These are phyloP conservation scores for Aspiorhynchus laticeps DNA, from an alignment of 2,113 vertebrate species.

Conservation along the genomic window DNA sequence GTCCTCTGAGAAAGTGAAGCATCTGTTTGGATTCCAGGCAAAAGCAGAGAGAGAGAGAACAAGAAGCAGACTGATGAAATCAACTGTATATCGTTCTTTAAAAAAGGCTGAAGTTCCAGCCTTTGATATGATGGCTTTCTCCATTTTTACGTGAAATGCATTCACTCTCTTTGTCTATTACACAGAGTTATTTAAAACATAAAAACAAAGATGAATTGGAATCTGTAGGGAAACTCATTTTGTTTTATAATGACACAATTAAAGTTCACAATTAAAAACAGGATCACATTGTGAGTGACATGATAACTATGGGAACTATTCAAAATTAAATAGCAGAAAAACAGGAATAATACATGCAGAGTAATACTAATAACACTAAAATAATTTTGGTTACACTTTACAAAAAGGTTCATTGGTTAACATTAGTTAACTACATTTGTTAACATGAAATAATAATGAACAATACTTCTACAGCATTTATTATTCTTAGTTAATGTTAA, in stretches of 20 bases:
- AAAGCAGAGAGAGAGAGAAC: conserved; percentile 1
- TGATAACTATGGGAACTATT: conserved; percentile 6
- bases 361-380: neutral
- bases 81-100: neutral
- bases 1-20: conserved; percentile 17
- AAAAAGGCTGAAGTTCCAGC: neutral
- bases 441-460: too few relatives aligned
- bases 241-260: neutral
- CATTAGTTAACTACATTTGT: too few relatives aligned
- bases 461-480: too few relatives aligned
- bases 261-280: neutral
- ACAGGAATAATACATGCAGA: neutral
- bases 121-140: neutral
- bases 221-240: neutral
- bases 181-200: neutral
- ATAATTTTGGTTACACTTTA: neutral
- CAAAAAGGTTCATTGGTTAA: too few relatives aligned
- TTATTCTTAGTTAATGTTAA: too few relatives aligned
- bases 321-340: neutral
- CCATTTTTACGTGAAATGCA: neutral
- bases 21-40: neutral
- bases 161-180: neutral
- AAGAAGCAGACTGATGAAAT: conserved; percentile 1
- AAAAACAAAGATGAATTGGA: neutral
- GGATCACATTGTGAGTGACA: neutral